These are phyloP conservation scores for Cryptus viduatorius DNA, from an alignment of 2,888 invertebrate genomes.

Conservation along the genomic window DNA sequence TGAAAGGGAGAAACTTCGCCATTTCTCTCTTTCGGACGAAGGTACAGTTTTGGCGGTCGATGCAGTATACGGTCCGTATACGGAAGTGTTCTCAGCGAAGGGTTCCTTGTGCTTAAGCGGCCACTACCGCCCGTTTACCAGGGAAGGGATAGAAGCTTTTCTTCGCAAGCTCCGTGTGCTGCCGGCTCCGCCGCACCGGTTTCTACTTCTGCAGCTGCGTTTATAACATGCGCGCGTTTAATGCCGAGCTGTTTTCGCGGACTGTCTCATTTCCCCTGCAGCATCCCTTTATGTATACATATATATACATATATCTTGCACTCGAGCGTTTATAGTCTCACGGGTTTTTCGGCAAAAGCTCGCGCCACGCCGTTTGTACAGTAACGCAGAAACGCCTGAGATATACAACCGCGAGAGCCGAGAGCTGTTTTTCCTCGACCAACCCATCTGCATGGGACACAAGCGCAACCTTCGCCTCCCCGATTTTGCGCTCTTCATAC, in stretches of 20 bases:
- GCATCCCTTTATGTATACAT: constrained; percentile 12
- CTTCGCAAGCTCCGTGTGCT: constrained; percentile 51
- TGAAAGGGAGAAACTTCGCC: too few relatives aligned
- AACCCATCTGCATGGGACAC: constrained; percentile 40
- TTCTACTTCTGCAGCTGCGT: constrained; percentile 34
- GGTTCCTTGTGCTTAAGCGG: constrained; percentile 22
- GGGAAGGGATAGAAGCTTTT: constrained; percentile 45
- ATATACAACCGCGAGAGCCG: constrained; percentile 43
- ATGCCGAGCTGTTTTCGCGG: constrained; percentile 47
- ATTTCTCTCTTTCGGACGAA: background rate
- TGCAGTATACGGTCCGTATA: constrained; percentile 16
- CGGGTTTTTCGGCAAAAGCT: constrained; percentile 54
- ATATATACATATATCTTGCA: background rate
- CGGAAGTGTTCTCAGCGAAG: constrained; percentile 59
- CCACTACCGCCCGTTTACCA: constrained; percentile 28
- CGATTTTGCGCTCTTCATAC: constrained; percentile 18
- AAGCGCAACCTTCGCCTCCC: constrained; percentile 40
- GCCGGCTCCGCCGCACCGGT: constrained; percentile 13
- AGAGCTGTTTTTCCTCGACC: constrained; percentile 66
- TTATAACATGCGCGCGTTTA: constrained; percentile 57
- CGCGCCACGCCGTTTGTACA: constrained; percentile 18
- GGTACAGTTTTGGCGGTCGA: constrained; percentile 15
- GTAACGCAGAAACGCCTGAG: constrained; percentile 31
- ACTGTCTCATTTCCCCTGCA: background rate
- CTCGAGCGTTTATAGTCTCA: constrained; percentile 52